Evolutionary conservation across 2,113 vertebrate genomes (phyloP), one percentile per base, ranked within the genome.

Genomic region (Pteruthius melanotis): DNA sequence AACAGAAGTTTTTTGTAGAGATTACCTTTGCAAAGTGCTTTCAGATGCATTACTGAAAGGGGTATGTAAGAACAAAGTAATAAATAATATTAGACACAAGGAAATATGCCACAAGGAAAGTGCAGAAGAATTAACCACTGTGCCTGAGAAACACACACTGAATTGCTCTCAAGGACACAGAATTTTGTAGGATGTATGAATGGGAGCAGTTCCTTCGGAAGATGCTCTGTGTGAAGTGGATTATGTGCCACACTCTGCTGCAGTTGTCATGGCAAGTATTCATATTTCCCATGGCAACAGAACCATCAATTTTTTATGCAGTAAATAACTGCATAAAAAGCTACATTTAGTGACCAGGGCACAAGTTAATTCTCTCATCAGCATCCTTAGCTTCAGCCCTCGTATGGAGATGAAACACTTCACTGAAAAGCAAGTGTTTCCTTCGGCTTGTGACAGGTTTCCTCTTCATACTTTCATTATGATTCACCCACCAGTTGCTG

Each of bases 201-300:
- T 53, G 82, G 61, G 70, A 90, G 60, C 0, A 0, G 69, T 80
- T 87, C 64, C 53, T 80, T 66, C 49, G 45, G 87, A 92, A 90
- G 65, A 87, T 81, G 69, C 65, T 77, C 79, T 54, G 49, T 72
- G 59, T 93, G 89, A 93, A 94, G 76, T 65, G 76, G 79, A 61
- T 89, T 65, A 28, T 47, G 27, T 50, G 68, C 66, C 44, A 86
- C 39, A 14, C 64, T 70, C 78, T 82, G 54, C 93, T 78, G 81
- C 81, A 95, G 94, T 96, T 97, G 96, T 97, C 95, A 96, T 96
- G 95, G 96, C 40, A 35, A 97, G 87, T 63, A 50, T 88, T 96
- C 84, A n/a, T 83, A 93, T 95, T 97, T 90, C 78, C 96, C 95
- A 95, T 97, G 92, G 96, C 96, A 97, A 97, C 94, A 82, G 88